These are phyloP conservation scores for Drosophila recens DNA, from an alignment of 2,888 invertebrate genomes.

Conservation along the genomic window DNA sequence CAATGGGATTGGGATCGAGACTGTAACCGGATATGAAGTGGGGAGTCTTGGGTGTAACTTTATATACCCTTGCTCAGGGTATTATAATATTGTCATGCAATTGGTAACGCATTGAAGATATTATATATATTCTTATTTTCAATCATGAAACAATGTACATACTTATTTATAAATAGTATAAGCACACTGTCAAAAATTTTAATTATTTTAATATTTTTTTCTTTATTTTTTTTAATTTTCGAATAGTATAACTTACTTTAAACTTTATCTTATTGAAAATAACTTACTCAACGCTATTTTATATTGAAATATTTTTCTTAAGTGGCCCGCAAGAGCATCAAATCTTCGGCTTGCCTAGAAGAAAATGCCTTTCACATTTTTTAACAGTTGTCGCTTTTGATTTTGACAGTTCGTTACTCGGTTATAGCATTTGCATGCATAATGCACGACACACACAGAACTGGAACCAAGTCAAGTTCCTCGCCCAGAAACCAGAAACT, in stretches of 20 bases:
- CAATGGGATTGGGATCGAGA: conserved; percentile 3
- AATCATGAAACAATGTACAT: too few relatives aligned
- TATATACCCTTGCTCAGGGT: conserved; percentile 14
- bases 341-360: not conserved
- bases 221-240: too few relatives aligned
- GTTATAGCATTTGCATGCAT: conserved; percentile 80
- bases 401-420: conserved; percentile 82
- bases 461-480: conserved; percentile 14
- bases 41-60: conserved; percentile 43
- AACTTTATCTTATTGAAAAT: too few relatives aligned
- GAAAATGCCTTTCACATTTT: conserved; percentile 11
- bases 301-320: not conserved
- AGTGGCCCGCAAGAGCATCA: not conserved
- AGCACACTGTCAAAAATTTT: too few relatives aligned
- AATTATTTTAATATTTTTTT: too few relatives aligned
- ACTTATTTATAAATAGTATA: too few relatives aligned
- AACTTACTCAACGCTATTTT: not conserved
- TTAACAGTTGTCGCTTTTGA: conserved; percentile 62
- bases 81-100: not conserved
- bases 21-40: conserved; percentile 8
- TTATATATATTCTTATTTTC: too few relatives aligned
- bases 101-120: not conserved
- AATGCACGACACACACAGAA: conserved; percentile 51
- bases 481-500: not conserved
- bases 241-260: too few relatives aligned